Evolutionary conservation across 2,888 invertebrate genomes (phyloP).

Genomic region (Tanytarsus gracilentus): DNA sequence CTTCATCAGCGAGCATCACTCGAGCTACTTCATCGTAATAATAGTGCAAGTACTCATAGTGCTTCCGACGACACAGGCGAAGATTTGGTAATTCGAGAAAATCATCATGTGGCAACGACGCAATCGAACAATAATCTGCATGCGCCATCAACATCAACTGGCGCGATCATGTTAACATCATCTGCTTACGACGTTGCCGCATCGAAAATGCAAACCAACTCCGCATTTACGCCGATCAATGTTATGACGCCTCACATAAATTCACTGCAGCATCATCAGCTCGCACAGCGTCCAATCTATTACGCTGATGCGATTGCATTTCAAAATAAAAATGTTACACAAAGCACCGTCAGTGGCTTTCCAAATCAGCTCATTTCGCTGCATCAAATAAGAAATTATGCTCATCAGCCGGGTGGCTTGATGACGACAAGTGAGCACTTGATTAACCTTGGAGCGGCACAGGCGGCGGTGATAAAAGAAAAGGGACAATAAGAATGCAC

Average conservation of each 20-base stretch:
- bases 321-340: constrained; percentile 54
- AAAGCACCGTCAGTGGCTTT: constrained; percentile 58
- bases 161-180: constrained; percentile 34
- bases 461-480: constrained; percentile 25
- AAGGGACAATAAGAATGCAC: constrained; percentile 23
- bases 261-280: constrained; percentile 51
- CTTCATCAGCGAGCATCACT: constrained; percentile 46
- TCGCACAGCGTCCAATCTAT: constrained; percentile 68
- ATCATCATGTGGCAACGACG: constrained; percentile 34
- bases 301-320: constrained; percentile 87
- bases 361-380: constrained; percentile 90
- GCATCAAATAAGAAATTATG: constrained; percentile 94
- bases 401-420: constrained; percentile 75
- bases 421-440: constrained; percentile 59
- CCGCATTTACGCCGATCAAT: constrained; percentile 90
- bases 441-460: constrained; percentile 42
- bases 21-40: constrained; percentile 43
- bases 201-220: constrained; percentile 48
- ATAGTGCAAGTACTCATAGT: no score
- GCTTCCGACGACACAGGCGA: no score
- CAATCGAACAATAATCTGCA: constrained; percentile 39
- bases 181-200: constrained; percentile 31
- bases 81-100: no score
- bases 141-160: constrained; percentile 35
- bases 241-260: constrained; percentile 70